These are phyloP conservation scores for Nephotettix cincticeps DNA, from an alignment of 1,140 invertebrate genomes.

Conservation along the genomic window DNA sequence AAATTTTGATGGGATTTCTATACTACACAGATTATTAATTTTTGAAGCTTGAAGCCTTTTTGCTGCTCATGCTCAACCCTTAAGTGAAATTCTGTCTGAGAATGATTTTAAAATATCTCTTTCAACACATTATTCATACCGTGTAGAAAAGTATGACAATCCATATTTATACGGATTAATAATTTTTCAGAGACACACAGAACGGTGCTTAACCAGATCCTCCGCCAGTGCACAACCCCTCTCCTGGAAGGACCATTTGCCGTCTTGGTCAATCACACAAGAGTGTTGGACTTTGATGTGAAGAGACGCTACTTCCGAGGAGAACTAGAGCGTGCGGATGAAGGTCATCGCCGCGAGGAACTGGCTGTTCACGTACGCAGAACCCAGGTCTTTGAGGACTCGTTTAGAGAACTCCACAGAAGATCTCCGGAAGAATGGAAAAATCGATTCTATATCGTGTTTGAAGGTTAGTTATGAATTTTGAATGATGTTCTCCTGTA, in stretches of 20 bases:
- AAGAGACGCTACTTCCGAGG: constrained; percentile 89
- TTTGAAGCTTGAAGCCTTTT: constrained; percentile 8
- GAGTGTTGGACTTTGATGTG: constrained; percentile 90
- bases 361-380: constrained; percentile 85
- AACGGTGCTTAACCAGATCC: constrained; percentile 89
- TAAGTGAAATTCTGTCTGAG: no score
- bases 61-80: constrained; percentile 4
- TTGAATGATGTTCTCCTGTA: no score
- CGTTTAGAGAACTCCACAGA: constrained; percentile 85
- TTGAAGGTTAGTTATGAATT: constrained; percentile 70
- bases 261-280: constrained; percentile 86
- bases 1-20: no score
- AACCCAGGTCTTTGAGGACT: constrained; percentile 89
- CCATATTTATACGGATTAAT: no score
- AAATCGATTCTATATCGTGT: constrained; percentile 92
- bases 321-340: constrained; percentile 78
- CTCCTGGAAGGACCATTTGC: constrained; percentile 87
- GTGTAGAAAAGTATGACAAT: no score
- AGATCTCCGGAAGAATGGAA: constrained; percentile 89
- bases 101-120: no score
- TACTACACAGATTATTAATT: no score
- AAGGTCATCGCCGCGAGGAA: constrained; percentile 83
- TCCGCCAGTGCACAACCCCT: constrained; percentile 82
- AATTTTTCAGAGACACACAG: constrained; percentile 74
- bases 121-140: no score